Evolutionary conservation across 2,888 invertebrate species (phyloP).

Genomic region (Latrodectus hesperus): DNA sequence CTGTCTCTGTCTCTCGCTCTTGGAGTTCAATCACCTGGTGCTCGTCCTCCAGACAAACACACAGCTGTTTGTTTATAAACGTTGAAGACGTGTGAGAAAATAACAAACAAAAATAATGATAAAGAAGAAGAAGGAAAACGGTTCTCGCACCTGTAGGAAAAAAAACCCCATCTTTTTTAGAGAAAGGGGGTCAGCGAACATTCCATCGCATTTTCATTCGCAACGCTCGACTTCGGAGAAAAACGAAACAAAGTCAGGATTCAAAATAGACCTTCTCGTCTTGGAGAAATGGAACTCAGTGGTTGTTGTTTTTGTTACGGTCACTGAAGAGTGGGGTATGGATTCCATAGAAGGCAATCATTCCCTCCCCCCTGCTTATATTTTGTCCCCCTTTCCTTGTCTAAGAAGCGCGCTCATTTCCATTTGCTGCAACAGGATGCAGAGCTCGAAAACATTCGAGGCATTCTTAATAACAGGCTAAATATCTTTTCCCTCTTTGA

Average conservation of each 20-base stretch:
- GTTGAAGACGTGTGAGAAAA: neutral
- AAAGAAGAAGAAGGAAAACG: slow-evolving; percentile 24
- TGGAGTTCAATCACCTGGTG: neutral
- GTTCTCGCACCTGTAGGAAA: slow-evolving; percentile 41
- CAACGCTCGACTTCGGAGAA: neutral
- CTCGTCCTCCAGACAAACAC: neutral
- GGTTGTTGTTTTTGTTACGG: neutral
- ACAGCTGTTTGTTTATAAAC: neutral
- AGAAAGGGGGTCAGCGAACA: slow-evolving; percentile 40
- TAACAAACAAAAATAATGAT: neutral
- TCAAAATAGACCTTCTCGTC: neutral
- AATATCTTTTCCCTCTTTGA: too few relatives aligned
- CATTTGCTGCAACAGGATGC: too few relatives aligned
- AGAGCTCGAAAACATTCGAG: too few relatives aligned
- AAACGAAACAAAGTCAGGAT: neutral
- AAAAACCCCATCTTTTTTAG: neutral
- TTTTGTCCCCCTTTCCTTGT: too few relatives aligned
- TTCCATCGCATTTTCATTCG: slow-evolving; percentile 7
- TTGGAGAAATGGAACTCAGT: neutral
- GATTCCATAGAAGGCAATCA: too few relatives aligned
- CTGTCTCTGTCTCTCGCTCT: too few relatives aligned
- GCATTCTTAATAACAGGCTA: too few relatives aligned
- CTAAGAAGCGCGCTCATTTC: too few relatives aligned
- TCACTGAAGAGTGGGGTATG: neutral
- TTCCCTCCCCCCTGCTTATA: too few relatives aligned